These are phyloP conservation scores for Zeuzera pyrina DNA, from an alignment of 2,888 invertebrate genomes.

Conservation along the genomic window DNA sequence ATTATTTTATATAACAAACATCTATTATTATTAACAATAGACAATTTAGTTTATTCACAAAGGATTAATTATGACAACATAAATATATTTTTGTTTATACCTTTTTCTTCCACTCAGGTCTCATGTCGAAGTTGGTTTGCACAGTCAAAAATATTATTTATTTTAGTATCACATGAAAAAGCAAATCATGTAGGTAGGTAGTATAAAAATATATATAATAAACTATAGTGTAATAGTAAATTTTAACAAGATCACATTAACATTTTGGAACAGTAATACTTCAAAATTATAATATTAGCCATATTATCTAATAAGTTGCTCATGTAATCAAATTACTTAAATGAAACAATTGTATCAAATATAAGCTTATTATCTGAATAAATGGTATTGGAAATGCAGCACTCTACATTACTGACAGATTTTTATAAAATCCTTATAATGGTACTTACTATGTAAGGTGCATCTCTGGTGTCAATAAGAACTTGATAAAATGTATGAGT, in stretches of 20 bases:
- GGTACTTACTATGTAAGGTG: conserved; percentile 92
- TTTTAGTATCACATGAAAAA: conserved; percentile 14
- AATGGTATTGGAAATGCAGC: too few relatives aligned
- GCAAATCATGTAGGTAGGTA: conserved; percentile 5
- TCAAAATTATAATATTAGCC: too few relatives aligned
- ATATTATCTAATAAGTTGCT: too few relatives aligned
- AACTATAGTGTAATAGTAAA: conserved; percentile 1
- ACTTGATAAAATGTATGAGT: conserved; percentile 98
- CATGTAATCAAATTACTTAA: too few relatives aligned
- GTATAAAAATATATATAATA: conserved; percentile 3
- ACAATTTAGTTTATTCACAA: too few relatives aligned
- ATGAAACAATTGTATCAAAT: too few relatives aligned
- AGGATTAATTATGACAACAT: too few relatives aligned
- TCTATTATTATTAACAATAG: too few relatives aligned
- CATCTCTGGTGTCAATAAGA: conserved; percentile 96
- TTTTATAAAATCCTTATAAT: conserved; percentile 2
- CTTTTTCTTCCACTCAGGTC: conserved; percentile 66
- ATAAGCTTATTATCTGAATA: too few relatives aligned
- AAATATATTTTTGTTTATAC: conserved; percentile 30
- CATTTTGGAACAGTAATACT: too few relatives aligned
- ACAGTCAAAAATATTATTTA: conserved; percentile 47
- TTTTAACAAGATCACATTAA: conserved; percentile 1
- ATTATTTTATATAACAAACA: too few relatives aligned
- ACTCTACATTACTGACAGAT: too few relatives aligned
- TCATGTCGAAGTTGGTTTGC: conserved; percentile 63